Base-by-base conservation (phyloP, 1,140 invertebrate species). In the Sinella curviseta region DNA sequence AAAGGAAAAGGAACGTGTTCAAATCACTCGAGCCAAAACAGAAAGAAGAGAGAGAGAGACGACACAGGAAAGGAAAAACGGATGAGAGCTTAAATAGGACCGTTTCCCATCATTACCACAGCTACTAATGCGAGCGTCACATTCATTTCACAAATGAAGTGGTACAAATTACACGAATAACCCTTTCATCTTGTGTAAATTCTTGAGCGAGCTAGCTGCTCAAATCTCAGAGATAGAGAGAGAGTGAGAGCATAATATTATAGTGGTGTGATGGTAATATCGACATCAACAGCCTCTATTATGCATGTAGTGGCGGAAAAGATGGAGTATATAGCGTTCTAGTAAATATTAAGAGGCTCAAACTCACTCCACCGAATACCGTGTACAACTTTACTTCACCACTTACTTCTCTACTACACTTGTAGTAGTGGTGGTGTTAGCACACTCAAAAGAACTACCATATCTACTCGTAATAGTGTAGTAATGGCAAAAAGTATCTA, bases 71-170 rank as follows among this genome's bases (percentile, higher is more conserved):
- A 70, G 65, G 55, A 70, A 70, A 70, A 70, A 33, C 65, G 65
- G 65, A 70, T 70, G 65, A 70, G 31, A 70, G 65, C 65, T 70
- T 70, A 70, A 70, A 70, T 30, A 70, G 65, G 65, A 70, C 28
- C 65, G 65, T 70, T 70, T 70, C 65, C 65, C 65, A 33, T 70
- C 65, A 70, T 70, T 70, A 70, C 65, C 65, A 70, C 65, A 70
- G 65, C 65, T 70, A 70, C 65, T 70, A 70, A 70, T 70, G 65
- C 31, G 65, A 70, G 65, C 65, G 65, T 70, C 65, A 70, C 65
- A 70, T 70, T 70, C 65, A 70, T 70, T 70, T 70, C 65, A 70
- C 65, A 70, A 70, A 70, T 70, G 65, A 70, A 70, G 65, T 70
- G 65, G 65, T 70, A 70, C 65, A 70, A 70, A 70, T 70, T 70